Base-by-base conservation (phyloP, 1,140 invertebrate genomes). In the Pseudomyrmex sp. region DNA sequence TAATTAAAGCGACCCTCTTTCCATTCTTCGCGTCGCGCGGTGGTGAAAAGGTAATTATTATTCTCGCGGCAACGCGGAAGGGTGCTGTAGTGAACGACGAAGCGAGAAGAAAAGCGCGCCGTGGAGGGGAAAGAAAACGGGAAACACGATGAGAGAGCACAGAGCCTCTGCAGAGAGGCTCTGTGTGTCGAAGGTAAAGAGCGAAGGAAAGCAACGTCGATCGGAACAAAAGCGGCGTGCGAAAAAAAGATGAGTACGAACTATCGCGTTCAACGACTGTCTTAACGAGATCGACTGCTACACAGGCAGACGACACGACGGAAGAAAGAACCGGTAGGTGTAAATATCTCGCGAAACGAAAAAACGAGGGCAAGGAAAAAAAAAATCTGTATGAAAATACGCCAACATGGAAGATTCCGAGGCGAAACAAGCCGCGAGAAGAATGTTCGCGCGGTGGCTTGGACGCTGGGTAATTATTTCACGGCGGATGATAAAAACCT, bases 21-120 rank as follows among this genome's bases (percentile, higher is more conserved):
- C 69, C 73, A 73, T 73, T 58, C 84, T 73, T 80, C 79, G 46
- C 74, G 20, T 69, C 50, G 83, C 77, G 61, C 52, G 77, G 46
- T 75, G 83, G 66, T 85, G 88, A 89, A 89, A 89, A 84, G 88
- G 79, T 89, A 86, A 88, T 89, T 89, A 89, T 89, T 89, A 89
- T 89, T 89, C 87, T 63, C 73, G 72, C 80, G 56, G 73, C 54
- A 44, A 35, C 50, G 54, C 44, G 12, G 35, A 20, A n/a, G 23
- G 58, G 63, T 61, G 26, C 20, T 10, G 15, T 56, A 0, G 68
- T 20, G 50, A 83, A 61, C 66, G 56, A 54, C 69, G 66, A 61
- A 18, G 86, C 65, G 56, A 58, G 50, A 82, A 85, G 76, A 70
- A 84, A 88, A 88, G 74, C 83, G 50, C 10, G 10, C 10, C 59